Evolutionary conservation across 2,797 vertebrate species (phyloP), one percentile per base, ranked within the genome.

Genomic region (Eulemur mongoz): DNA sequence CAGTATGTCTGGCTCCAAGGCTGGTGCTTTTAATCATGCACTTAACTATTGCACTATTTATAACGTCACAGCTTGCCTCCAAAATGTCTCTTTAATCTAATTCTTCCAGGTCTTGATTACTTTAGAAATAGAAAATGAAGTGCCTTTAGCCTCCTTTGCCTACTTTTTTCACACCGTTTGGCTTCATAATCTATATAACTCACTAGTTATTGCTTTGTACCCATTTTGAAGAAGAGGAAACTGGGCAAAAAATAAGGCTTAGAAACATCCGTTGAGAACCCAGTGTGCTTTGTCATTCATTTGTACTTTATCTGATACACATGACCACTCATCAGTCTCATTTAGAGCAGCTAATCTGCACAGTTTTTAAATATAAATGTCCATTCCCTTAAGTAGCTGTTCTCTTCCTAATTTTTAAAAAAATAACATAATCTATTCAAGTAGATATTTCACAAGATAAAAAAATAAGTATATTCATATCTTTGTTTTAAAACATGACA

Each of bases 331-430:
- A 73, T 38, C 3, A 54, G 15, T 83, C 8, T 9, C 40, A 72
- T 75, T 75, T 48, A 80, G 48, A 94, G 59, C n/a, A 81, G 45
- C 38, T 90, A 65, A 76, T 93, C 72, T 89, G 59, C n/a, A 23
- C 79, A 30, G 54, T 93, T 61, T 18, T 87, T 94, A 87, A 92
- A 59, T 75, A 85, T 14, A 95, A 86, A 80, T 70, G 80, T 54
- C 40, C 5, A 59, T 85, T 80, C 14, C 13, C 18, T 79, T 81
- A 70, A 70, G 59, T 83, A 87, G 57, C 40, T 65, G 4, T 43
- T 89, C 10, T 5, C 30, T 83, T 79, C 22, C 27, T 79, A 10
- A 30, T 30, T 52, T 40, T 84, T 61, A 38, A 32, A 48, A 32
- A 85, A 75, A 30, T 50, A 48, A 69, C 45, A 30, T 45, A 84